A percentile compares a stretch with the other conserved stretches of the same genome.
phyloP scores from a whole-genome alignment of 2,113 vertebrate species.

The Bothrops jararaca region DNA sequence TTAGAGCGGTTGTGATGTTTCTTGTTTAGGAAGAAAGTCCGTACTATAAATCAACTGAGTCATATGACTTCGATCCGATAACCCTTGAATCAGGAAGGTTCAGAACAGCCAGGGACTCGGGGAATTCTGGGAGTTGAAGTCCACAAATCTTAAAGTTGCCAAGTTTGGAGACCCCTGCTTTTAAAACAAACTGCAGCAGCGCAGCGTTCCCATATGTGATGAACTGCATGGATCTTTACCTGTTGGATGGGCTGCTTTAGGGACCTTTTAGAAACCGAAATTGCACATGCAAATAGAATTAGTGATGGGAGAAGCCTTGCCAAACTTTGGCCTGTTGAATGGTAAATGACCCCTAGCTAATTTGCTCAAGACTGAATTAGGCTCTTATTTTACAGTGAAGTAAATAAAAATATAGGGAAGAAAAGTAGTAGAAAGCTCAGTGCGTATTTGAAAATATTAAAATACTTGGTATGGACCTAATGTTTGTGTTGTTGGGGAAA shows the following conservation, averaged over 20 bases:
- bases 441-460: not conserved
- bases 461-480: not conserved
- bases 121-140: not conserved
- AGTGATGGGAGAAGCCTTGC: too few species aligned
- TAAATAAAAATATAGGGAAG: not conserved
- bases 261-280: not conserved
- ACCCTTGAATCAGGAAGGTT: not conserved
- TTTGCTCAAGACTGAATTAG: not conserved
- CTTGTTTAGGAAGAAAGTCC: not conserved
- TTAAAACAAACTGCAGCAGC: not conserved
- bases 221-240: not conserved
- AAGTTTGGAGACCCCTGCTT: too few species aligned
- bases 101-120: not conserved
- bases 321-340: too few species aligned
- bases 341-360: too few species aligned
- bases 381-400: not conserved
- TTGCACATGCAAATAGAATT: not conserved
- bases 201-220: not conserved
- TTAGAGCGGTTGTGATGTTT: not conserved
- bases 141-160: not conserved
- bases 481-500: not conserved
- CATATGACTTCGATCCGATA: not conserved
- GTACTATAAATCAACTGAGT: not conserved
- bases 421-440: not conserved
- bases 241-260: not conserved